Conservation (phyloP, 2,888 invertebrate species). For the Mimachlamys varia region DNA sequence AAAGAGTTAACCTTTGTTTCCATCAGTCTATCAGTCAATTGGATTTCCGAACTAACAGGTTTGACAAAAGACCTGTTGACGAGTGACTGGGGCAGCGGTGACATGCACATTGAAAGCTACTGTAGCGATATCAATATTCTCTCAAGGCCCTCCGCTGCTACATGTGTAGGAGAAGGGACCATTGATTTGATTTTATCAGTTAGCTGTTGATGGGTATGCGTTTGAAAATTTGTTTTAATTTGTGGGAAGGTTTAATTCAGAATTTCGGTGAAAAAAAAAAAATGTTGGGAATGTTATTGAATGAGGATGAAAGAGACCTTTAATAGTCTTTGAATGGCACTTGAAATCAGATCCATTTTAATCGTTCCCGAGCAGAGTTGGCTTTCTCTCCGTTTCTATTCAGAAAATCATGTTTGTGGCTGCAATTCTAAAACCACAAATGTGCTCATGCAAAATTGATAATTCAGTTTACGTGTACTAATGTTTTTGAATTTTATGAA, state of each 20-base stretch:
- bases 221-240: constrained; percentile 28
- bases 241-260: background rate
- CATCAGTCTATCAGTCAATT: background rate
- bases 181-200: constrained; percentile 22
- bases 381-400: background rate
- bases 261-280: background rate
- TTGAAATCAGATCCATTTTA: background rate
- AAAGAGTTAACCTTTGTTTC: constrained; percentile 9
- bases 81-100: background rate
- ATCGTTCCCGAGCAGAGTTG: background rate
- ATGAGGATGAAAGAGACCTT: constrained; percentile 4
- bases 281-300: background rate
- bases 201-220: background rate
- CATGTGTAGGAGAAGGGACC: background rate
- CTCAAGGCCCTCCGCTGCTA: background rate
- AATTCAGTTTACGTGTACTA: background rate
- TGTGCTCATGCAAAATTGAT: background rate
- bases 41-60: constrained; percentile 2
- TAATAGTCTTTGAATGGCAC: background rate
- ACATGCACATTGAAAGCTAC: constrained; percentile 14
- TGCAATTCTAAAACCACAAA: background rate
- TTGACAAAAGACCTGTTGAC: background rate
- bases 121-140: background rate
- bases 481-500: too few relatives aligned
- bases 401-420: background rate